Evolutionary conservation across 2,888 invertebrate genomes (phyloP).

Genomic region (Cryptocephalus moraei): DNA sequence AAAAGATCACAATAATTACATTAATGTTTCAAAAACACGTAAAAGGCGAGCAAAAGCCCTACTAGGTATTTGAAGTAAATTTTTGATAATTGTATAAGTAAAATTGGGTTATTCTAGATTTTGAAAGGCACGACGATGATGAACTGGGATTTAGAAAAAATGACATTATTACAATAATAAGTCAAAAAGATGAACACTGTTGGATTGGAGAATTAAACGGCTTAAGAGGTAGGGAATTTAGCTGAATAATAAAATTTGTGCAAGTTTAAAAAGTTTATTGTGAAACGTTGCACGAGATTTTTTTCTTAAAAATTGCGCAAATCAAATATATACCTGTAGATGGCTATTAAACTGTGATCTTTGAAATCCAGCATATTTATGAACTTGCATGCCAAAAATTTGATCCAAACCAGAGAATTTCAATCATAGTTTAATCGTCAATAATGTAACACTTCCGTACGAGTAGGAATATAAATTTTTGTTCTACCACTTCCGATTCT

Average conservation of each 20-base stretch:
- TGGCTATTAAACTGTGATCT: too few relatives aligned
- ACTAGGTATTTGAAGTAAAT: conserved; percentile 42
- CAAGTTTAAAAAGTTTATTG: neutral
- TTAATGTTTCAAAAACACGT: conserved; percentile 82
- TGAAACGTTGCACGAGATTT: too few relatives aligned
- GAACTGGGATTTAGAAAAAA: conserved; percentile 97
- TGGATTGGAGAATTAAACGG: conserved; percentile 98
- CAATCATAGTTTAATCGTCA: too few relatives aligned
- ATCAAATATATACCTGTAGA: too few relatives aligned
- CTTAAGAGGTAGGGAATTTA: conserved; percentile 48
- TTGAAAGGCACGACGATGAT: conserved; percentile 96
- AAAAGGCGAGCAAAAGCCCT: conserved; percentile 90
- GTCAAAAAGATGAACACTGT: conserved; percentile 96
- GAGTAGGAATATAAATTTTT: too few relatives aligned
- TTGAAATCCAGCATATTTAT: too few relatives aligned
- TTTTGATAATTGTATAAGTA: neutral
- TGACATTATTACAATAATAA: conserved; percentile 95
- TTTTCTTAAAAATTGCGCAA: too few relatives aligned
- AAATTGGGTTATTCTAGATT: conserved; percentile 50
- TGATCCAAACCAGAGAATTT: too few relatives aligned
- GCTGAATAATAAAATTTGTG: neutral
- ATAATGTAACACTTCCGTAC: too few relatives aligned
- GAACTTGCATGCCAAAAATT: too few relatives aligned
- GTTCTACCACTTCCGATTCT: too few relatives aligned
- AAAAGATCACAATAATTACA: conserved; percentile 87